phyloP scores from a whole-genome alignment of 2,888 invertebrate species.

The Antheraea assamensis region DNA sequence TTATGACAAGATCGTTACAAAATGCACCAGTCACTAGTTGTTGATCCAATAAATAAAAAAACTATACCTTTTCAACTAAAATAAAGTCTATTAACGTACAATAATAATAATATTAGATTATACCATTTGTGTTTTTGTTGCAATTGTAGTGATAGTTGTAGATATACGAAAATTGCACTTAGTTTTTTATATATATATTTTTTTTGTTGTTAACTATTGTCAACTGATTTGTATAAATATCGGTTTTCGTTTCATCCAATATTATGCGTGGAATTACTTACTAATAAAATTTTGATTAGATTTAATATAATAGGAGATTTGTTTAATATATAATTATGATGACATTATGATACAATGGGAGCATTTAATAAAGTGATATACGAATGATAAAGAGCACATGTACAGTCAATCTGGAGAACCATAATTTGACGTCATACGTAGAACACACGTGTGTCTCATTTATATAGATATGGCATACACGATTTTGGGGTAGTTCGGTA shows the following conservation, averaged over 20 bases:
- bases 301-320: constrained; percentile 39
- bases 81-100: neutral
- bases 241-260: neutral
- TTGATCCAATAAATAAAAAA: neutral
- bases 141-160: constrained; percentile 1
- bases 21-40: neutral
- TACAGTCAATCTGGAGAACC: too few relatives aligned
- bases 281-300: constrained; percentile 14
- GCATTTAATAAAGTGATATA: constrained; percentile 50
- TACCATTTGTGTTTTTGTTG: neutral
- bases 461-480: too few relatives aligned
- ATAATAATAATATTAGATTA: neutral
- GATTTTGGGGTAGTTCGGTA: neutral
- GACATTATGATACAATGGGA: constrained; percentile 49
- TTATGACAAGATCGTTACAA: neutral
- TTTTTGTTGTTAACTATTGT: neutral
- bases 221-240: neutral
- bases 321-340: constrained; percentile 50
- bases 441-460: too few relatives aligned
- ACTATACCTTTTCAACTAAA: neutral
- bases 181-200: neutral
- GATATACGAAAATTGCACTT: neutral
- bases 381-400: too few relatives aligned
- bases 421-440: too few relatives aligned
- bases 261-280: too few relatives aligned